Percentiles rank a stretch among this genome's conserved stretches.
These are phyloP conservation scores for Diadophis punctatus DNA, from an alignment of 2,113 vertebrate genomes.

Conservation along the genomic window DNA sequence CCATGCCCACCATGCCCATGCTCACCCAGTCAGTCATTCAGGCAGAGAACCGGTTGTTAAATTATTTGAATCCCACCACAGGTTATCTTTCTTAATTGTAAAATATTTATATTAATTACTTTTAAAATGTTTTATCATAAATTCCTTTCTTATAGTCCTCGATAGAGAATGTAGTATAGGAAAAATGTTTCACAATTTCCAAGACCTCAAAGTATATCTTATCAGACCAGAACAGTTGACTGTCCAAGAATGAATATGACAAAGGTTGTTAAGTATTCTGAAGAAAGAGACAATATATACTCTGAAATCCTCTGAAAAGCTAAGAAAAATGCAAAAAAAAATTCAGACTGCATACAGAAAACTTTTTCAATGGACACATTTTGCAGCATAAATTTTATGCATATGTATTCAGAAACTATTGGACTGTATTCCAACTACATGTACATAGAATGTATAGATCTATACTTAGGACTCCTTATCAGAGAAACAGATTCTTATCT, in stretches of 20 bases:
- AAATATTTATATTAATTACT: not conserved
- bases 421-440: not conserved
- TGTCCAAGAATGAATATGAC: not conserved
- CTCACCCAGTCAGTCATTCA: too few relatives aligned
- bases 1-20: too few relatives aligned
- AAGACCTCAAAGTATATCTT: not conserved
- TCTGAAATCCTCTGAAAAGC: not conserved
- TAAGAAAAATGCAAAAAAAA: not conserved
- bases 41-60: too few relatives aligned
- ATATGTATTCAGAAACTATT: not conserved
- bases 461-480: too few relatives aligned
- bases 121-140: not conserved
- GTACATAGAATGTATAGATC: not conserved
- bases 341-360: not conserved
- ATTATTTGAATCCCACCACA: too few relatives aligned
- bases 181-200: not conserved
- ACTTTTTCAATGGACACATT: not conserved
- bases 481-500: too few relatives aligned
- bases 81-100: not conserved
- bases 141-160: not conserved
- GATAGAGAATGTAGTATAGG: not conserved
- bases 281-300: conserved; percentile 3
- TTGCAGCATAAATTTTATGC: not conserved
- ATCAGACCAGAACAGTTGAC: not conserved
- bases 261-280: not conserved